Conservation (phyloP, 1,140 invertebrate species). For the Ericerus pela region DNA sequence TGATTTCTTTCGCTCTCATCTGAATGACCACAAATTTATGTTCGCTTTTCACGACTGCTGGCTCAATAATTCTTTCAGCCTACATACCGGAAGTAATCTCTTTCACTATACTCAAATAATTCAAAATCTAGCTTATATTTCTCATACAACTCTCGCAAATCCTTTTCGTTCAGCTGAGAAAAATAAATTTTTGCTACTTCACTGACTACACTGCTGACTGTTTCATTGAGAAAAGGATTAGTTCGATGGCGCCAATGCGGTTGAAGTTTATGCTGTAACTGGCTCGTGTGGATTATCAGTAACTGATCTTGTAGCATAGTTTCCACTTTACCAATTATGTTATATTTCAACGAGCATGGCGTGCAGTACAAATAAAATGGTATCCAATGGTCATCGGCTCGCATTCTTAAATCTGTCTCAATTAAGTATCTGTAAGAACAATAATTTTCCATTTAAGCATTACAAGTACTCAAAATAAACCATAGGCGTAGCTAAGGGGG, state of each 20-base stretch:
- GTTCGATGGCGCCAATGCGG: slow-evolving; percentile 35
- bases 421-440: slow-evolving; percentile 19
- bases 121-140: slow-evolving; percentile 60
- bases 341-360: slow-evolving; percentile 50
- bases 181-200: slow-evolving; percentile 39
- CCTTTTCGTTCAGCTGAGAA: slow-evolving; percentile 38
- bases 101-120: slow-evolving; percentile 44
- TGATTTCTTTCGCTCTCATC: too few relatives aligned
- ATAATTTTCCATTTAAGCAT: slow-evolving; percentile 29
- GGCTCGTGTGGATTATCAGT: slow-evolving; percentile 44
- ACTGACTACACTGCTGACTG: slow-evolving; percentile 31
- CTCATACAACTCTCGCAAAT: slow-evolving; percentile 44
- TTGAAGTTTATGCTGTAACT: slow-evolving; percentile 39
- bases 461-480: slow-evolving; percentile 35
- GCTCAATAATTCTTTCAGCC: not conserved
- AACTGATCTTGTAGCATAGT: slow-evolving; percentile 49
- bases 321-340: slow-evolving; percentile 47
- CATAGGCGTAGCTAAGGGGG: too few relatives aligned
- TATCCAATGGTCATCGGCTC: slow-evolving; percentile 51
- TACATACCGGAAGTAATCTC: slow-evolving; percentile 33
- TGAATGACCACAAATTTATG: too few relatives aligned
- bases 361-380: slow-evolving; percentile 55
- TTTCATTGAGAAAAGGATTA: slow-evolving; percentile 32
- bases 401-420: slow-evolving; percentile 29
- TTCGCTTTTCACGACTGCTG: too few relatives aligned